Base-by-base conservation (phyloP, 2,113 vertebrate species). In the Eulemur macaco region DNA sequence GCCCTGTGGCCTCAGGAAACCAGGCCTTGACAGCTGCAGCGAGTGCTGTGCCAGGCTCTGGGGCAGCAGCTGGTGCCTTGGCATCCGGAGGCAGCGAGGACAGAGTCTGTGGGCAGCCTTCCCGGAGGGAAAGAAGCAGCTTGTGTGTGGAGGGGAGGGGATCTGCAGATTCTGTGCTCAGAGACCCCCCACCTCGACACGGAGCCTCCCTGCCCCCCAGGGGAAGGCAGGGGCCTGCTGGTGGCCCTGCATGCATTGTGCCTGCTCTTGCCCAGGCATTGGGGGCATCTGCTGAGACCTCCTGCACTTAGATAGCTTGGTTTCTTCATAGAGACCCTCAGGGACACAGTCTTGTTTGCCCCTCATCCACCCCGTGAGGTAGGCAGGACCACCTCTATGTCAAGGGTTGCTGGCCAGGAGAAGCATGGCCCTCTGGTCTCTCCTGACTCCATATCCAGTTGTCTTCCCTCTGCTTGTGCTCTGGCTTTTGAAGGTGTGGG, bases 21-120 rank as follows among this genome's bases (percentile, higher is more conserved):
- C 11, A 8, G 94, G 80, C 83, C 84, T 92, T 58, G 84, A 96
- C 97, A 98, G 97, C 97, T 98, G 97, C 97, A 96, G 96, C 0
- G 31, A 85, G 78, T n/a, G 45, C 39, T 10, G 90, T 97, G 98
- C 98, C 97, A 97, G 97, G 96, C 92, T 64, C 96, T 84, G 95
- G 96, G 98, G 89, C 94, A 93, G 98, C 98, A 98, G 98, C 98
- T 98, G 98, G 97, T 90, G 95, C 80, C 69, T 98, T 97, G 98
- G 97, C 97, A 96, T 94, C 93, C 74, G 76, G 97, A 96, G 80
- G 89, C 94, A 94, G 93, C 5, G 83, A 95, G 98, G 93, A 96
- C 81, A 27, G 94, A 87, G 86, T 42, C 95, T 89, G 5, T 4
- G 95, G 98, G 98, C 98, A 97, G 92, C 42, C 34, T 94, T 97